phyloP scores from a whole-genome alignment of 2,797 vertebrate species.

The Saxicola maurus region DNA sequence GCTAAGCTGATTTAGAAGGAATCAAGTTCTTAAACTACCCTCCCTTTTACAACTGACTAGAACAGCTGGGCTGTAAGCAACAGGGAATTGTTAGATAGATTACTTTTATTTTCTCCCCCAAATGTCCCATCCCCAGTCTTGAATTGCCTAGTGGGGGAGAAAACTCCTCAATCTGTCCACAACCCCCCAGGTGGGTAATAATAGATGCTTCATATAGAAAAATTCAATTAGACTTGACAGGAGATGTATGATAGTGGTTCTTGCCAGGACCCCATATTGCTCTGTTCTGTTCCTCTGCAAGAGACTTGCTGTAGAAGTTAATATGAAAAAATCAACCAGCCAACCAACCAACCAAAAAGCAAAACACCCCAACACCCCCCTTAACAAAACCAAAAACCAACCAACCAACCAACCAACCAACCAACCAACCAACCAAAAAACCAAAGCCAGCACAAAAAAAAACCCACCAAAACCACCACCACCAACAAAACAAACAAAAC shows the following conservation, averaged over 20 bases:
- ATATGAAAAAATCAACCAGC: background rate
- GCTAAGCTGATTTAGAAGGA: background rate
- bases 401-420: too few relatives aligned
- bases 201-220: slow-evolving; percentile 16
- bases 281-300: background rate
- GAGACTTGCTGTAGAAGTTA: background rate
- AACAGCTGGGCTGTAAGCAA: slow-evolving; percentile 15
- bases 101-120: background rate
- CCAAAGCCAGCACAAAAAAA: background rate
- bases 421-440: background rate
- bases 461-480: background rate
- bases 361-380: background rate
- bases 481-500: too few relatives aligned
- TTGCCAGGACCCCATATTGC: background rate
- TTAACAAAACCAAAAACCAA: background rate
- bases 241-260: background rate
- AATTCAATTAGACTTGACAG: slow-evolving; percentile 30
- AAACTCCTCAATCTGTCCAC: slow-evolving; percentile 27
- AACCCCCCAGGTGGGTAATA: background rate
- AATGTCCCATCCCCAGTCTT: background rate
- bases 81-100: background rate
- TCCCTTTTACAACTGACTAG: background rate
- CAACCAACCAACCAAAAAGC: background rate
- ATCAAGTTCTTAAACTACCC: background rate
- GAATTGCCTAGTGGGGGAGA: background rate